Evolutionary conservation across 2,113 vertebrate genomes (phyloP), one percentile per base, ranked within the genome.

Genomic region (Eptesicus fuscus): DNA sequence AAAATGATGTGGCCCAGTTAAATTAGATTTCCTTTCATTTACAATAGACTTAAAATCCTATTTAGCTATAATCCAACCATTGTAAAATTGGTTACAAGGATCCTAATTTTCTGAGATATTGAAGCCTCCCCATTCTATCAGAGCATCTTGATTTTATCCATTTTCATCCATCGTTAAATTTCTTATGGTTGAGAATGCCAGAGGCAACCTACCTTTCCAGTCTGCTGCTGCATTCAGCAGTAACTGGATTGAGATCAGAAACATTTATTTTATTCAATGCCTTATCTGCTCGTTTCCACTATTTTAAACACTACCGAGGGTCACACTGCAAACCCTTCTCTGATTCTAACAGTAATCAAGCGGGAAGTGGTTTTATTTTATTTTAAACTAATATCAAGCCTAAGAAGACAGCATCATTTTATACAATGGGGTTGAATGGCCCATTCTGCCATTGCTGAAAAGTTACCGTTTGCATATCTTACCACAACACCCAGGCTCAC

Each of bases 291-390:
- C 96, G 95, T 85, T 95, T 77, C 87, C 92, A 97, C 96, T 97
- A 97, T 98, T 98, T 98, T 96, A 98, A 98, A 97, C 69, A 90
- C 97, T 97, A 96, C 87, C 1, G 84, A 96, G 96, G 97, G 98
- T 98, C 98, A 98, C 93, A 98, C 96, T 97, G 97, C 97, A 98
- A 98, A 98, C 96, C 95, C 90, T 96, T 97, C 95, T 98, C 96
- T 96, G 98, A 98, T 98, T 98, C 93, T 97, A 97, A 97, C 97
- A 96, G 98, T 98, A 98, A 98, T 98, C 98, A 98, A 98, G 96
- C 95, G 91, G 97, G 98, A 98, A 98, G 98, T 98, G 94, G 96
- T 98, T 98, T 98, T 98, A 97, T 98, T 98, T 98, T 98, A 98
- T 97, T 98, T 98, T 98, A 98, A 98, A 97, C 96, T 97, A 97